These are phyloP conservation scores for Dermolepida albohirtum DNA, from an alignment of 2,888 invertebrate genomes.

Conservation along the genomic window DNA sequence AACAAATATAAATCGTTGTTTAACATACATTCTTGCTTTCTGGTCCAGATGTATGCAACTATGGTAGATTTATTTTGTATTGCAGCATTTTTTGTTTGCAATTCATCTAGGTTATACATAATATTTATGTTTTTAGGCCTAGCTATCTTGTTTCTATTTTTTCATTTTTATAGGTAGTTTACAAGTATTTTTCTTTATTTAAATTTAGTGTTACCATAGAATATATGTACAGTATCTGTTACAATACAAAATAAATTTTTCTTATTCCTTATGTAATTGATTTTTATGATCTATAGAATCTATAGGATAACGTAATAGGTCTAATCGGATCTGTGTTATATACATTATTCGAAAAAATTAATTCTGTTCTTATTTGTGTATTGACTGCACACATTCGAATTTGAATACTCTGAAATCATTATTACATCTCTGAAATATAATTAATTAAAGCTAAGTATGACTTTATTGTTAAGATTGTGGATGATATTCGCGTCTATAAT, in stretches of 20 bases:
- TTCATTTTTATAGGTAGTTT: slow-evolving; percentile 9
- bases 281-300: slow-evolving; percentile 3
- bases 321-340: too few relatives aligned
- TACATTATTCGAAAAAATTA: too few relatives aligned
- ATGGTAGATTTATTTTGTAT: slow-evolving; percentile 23
- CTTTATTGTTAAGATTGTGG: too few relatives aligned
- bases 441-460: too few relatives aligned
- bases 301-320: too few relatives aligned
- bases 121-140: too few relatives aligned
- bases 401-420: too few relatives aligned
- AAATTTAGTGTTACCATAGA: slow-evolving; percentile 2
- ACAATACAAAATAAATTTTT: slow-evolving; percentile 30
- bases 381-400: too few relatives aligned
- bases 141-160: not conserved
- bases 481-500: too few relatives aligned
- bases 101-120: slow-evolving; percentile 1
- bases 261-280: slow-evolving; percentile 13
- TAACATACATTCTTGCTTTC: slow-evolving; percentile 30
- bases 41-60: slow-evolving; percentile 34
- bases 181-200: not conserved
- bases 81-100: slow-evolving; percentile 5
- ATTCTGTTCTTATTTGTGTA: too few relatives aligned
- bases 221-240: slow-evolving; percentile 16
- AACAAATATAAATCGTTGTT: slow-evolving; percentile 33
- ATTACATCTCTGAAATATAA: too few relatives aligned